A percentile compares a stretch with the other conserved stretches of the same genome.
These are phyloP conservation scores for Lycaon pictus DNA, from an alignment of 2,113 vertebrate genomes.

Conservation along the genomic window DNA sequence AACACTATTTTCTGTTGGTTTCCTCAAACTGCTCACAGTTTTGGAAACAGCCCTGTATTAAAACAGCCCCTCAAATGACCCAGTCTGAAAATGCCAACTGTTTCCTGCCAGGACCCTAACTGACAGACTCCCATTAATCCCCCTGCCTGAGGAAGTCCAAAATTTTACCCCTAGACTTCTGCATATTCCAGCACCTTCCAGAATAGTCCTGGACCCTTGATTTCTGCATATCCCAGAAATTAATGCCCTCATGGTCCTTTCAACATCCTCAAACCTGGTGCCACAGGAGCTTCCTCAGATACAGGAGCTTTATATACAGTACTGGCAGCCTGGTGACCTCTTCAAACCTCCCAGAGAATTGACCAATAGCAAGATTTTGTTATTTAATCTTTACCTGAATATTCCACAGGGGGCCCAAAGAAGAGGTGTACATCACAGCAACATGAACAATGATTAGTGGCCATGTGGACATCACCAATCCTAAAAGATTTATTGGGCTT, in stretches of 20 bases:
- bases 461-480: background rate
- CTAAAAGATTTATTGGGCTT: background rate
- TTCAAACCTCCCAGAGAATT: background rate
- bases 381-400: background rate
- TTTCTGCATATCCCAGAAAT: background rate
- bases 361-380: background rate
- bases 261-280: background rate
- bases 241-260: background rate
- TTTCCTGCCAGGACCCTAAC: background rate
- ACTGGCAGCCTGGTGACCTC: background rate
- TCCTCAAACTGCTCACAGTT: background rate
- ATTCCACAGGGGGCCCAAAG: background rate
- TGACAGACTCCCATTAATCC: background rate
- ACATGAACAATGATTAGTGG: fast-evolving
- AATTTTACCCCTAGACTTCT: background rate
- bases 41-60: background rate
- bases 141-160: background rate
- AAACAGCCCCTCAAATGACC: background rate
- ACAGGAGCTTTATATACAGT: fast-evolving
- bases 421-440: background rate
- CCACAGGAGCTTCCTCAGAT: background rate
- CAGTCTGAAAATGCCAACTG: background rate
- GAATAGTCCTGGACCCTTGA: background rate
- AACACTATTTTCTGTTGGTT: too few relatives aligned
- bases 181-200: background rate